phyloP scores from a whole-genome alignment of 2,113 vertebrate genomes.

The Podilymbus podiceps region DNA sequence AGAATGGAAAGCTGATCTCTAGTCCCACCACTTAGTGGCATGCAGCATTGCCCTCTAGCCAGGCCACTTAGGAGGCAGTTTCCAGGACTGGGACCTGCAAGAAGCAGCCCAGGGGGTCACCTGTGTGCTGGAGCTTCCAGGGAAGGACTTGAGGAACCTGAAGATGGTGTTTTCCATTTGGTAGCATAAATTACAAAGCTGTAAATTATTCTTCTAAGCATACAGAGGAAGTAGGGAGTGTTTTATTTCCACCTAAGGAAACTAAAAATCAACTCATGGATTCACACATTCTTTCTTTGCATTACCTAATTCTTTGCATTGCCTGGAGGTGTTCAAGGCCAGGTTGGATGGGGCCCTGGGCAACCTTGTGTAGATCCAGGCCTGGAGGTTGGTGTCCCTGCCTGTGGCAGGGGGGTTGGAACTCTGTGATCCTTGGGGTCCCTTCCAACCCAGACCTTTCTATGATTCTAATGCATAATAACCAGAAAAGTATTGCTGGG shows the following conservation, averaged over 20 bases:
- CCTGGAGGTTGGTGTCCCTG: too few relatives aligned
- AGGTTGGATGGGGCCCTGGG: too few relatives aligned
- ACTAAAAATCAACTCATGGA: neutral
- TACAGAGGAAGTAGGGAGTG: neutral
- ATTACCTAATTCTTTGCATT: neutral
- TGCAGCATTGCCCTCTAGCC: fast-evolving
- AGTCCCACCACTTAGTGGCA: neutral
- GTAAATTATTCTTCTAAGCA: neutral
- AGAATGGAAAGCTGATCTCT: neutral
- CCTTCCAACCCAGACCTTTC: too few relatives aligned
- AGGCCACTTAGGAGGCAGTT: neutral
- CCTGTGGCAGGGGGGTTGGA: too few relatives aligned
- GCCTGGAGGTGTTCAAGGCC: too few relatives aligned
- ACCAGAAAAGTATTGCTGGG: neutral
- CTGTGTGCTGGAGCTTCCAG: neutral
- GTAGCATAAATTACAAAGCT: neutral
- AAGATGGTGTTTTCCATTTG: neutral
- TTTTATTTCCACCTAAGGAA: neutral
- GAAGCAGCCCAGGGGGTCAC: neutral
- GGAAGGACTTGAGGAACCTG: neutral
- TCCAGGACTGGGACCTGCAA: neutral
- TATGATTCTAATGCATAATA: neutral
- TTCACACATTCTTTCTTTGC: neutral
- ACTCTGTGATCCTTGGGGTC: too few relatives aligned
- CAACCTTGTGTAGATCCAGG: too few relatives aligned